phyloP scores from a whole-genome alignment of 2,888 invertebrate species.

The Leucophora obtusa region DNA sequence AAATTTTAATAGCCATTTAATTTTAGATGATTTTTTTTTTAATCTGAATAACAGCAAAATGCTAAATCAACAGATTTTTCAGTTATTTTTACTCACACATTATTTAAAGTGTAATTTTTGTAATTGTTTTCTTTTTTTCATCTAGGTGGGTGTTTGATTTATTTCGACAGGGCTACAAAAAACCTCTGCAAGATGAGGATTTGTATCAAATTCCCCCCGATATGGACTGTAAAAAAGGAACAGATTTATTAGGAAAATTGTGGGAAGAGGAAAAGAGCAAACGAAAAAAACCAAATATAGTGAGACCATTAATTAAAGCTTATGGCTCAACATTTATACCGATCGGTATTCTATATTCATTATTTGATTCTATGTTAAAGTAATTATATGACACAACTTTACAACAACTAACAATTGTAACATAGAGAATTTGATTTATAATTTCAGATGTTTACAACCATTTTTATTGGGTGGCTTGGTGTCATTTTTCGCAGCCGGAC shows the following conservation, averaged over 20 bases:
- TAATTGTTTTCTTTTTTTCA: constrained; percentile 7
- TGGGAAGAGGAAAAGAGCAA: constrained; percentile 78
- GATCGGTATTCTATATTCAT: constrained; percentile 72
- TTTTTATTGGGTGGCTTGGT: constrained; percentile 84
- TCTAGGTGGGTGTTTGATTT: constrained; percentile 79
- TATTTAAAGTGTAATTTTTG: neutral
- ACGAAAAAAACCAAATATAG: constrained; percentile 78
- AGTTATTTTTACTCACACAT: no score
- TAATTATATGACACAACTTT: constrained; percentile 72
- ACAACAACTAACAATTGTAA: neutral
- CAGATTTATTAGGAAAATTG: constrained; percentile 77
- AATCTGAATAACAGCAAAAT: no score
- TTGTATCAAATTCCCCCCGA: constrained; percentile 80
- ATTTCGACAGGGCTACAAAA: constrained; percentile 79
- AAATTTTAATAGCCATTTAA: no score
- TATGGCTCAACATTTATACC: constrained; percentile 78
- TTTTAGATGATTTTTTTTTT: no score
- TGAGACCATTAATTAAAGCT: constrained; percentile 78
- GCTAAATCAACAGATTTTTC: no score
- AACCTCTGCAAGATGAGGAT: constrained; percentile 80
- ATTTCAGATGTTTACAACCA: constrained; percentile 82
- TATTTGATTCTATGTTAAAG: constrained; percentile 74
- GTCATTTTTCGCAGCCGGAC: constrained; percentile 81
- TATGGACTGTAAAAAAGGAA: constrained; percentile 80
- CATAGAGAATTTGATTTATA: no score